phyloP scores from a whole-genome alignment of 2,797 vertebrate species.

The Danio albolineatus region DNA sequence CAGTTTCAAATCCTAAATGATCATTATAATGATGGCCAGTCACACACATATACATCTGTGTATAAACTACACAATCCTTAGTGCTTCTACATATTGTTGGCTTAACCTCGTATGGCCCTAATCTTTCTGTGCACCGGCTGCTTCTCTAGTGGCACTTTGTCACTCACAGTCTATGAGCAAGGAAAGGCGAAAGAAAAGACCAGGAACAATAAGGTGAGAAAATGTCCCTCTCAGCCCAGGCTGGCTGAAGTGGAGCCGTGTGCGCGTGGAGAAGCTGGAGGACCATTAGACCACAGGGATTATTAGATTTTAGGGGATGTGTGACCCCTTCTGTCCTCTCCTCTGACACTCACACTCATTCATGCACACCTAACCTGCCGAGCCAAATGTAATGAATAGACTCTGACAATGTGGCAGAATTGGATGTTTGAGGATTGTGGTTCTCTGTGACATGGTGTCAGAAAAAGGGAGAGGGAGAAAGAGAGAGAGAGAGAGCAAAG shows the following conservation, averaged over 20 bases:
- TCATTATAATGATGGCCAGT: conserved; percentile 32
- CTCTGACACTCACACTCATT: conserved; percentile 42
- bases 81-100: conserved; percentile 80
- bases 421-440: conserved; percentile 51
- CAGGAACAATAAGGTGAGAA: conserved; percentile 74
- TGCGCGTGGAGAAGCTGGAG: conserved; percentile 63
- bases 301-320: conserved; percentile 56
- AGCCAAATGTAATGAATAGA: conserved; percentile 49
- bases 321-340: conserved; percentile 26
- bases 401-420: conserved; percentile 34
- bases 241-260: conserved; percentile 71
- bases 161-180: conserved; percentile 65
- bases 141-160: conserved; percentile 78
- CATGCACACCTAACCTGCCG: conserved; percentile 41
- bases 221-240: conserved; percentile 69
- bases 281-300: conserved; percentile 65
- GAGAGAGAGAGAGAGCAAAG: conserved; percentile 11
- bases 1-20: conserved; percentile 16
- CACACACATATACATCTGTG: conserved; percentile 48
- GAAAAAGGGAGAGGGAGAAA: conserved; percentile 15
- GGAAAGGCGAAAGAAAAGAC: conserved; percentile 46
- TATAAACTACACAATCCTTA: conserved; percentile 38
- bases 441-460: conserved; percentile 15
- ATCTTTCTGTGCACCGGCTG: conserved; percentile 79
- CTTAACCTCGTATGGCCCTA: conserved; percentile 81